Base-by-base conservation (phyloP, 2,797 vertebrate species). In the Lerista edwardsae region DNA sequence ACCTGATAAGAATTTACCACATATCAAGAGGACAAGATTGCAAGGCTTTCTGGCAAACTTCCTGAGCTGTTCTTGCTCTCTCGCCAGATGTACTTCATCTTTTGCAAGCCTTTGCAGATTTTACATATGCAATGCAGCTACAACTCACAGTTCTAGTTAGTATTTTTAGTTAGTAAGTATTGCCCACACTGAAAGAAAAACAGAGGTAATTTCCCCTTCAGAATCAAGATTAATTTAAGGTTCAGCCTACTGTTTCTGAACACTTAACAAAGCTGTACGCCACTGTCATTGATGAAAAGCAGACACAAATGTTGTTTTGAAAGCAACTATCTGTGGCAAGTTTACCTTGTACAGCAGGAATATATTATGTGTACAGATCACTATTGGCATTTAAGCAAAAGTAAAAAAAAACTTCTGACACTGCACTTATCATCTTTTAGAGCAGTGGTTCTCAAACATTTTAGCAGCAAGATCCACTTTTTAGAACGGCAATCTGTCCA, bases 1-100 rank as follows among this genome's bases (percentile, higher is more conserved):
- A 93, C 90, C 90, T 93, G 94, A 95, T 94, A 96, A 95, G 92
- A 91, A 91, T 90, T 93, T 88, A 82, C 92, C 84, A 90, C 89
- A 85, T 0, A 0, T 85, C 90, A 81, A 87, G 85, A 85, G 87
- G 86, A 88, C 92, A 92, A 95, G 94, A 92, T 92, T 92, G 83
- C 84, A 85, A 89, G 86, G 81, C 88, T 88, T 86, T 87, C 87
- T 94, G 82, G 90, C 93, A 92, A 92, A 91, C 75, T 91, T 17
- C 75, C 82, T 85, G 82, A 79, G 75, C 0, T 0, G 87, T 84
- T 88, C 93, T 90, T 83, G 84, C 84, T 73, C 36, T 64, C 65
- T 55, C 39, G 55, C 41, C 73, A 55, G 23, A 15, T 62, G 41
- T 9, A 51, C 27, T 36, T 61, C 19, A 19, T n/a, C 36, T 76